Percentiles rank a stretch among this genome's conserved stretches.
phyloP scores from a whole-genome alignment of 2,797 vertebrate genomes.

The Sorex maritimensis region DNA sequence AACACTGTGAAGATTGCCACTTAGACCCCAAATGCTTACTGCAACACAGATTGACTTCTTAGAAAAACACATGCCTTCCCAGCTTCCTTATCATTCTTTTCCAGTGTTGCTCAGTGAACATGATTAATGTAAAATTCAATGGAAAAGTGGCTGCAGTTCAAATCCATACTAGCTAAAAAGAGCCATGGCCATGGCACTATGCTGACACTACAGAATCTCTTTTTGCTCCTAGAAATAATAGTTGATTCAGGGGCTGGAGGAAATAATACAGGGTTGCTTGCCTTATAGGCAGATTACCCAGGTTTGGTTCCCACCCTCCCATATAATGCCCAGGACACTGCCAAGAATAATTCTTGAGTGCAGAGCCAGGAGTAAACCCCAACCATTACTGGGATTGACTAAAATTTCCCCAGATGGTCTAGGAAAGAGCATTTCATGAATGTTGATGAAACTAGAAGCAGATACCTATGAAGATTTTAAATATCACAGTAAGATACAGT shows the following conservation, averaged over 20 bases:
- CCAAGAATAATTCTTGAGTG: too few relatives aligned
- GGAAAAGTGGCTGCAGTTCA: slow-evolving; percentile 71
- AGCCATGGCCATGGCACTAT: slow-evolving; percentile 56
- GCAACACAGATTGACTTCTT: slow-evolving; percentile 24
- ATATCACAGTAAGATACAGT: slow-evolving; percentile 7
- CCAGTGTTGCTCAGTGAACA: slow-evolving; percentile 64
- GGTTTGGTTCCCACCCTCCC: too few relatives aligned
- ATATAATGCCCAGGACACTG: too few relatives aligned
- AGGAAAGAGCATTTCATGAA: slow-evolving; percentile 40
- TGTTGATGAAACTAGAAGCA: slow-evolving; percentile 60
- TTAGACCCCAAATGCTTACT: slow-evolving; percentile 10
- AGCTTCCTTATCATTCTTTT: slow-evolving; percentile 66
- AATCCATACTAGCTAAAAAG: slow-evolving; percentile 68
- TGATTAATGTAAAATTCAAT: slow-evolving; percentile 80
- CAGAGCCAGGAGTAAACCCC: too few relatives aligned
- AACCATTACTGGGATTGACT: neutral
- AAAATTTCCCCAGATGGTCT: slow-evolving; percentile 76
- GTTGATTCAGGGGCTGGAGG: slow-evolving; percentile 69
- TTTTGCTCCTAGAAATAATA: slow-evolving; percentile 75
- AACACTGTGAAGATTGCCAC: slow-evolving; percentile 13
- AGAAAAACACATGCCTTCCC: neutral
- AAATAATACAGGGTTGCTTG: too few relatives aligned
- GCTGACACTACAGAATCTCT: slow-evolving; percentile 75
- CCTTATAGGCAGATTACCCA: too few relatives aligned
- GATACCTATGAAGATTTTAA: slow-evolving; percentile 61